Evolutionary conservation across 2,888 invertebrate species (phyloP).

Genomic region (Prosopocoilus inquinatus): DNA sequence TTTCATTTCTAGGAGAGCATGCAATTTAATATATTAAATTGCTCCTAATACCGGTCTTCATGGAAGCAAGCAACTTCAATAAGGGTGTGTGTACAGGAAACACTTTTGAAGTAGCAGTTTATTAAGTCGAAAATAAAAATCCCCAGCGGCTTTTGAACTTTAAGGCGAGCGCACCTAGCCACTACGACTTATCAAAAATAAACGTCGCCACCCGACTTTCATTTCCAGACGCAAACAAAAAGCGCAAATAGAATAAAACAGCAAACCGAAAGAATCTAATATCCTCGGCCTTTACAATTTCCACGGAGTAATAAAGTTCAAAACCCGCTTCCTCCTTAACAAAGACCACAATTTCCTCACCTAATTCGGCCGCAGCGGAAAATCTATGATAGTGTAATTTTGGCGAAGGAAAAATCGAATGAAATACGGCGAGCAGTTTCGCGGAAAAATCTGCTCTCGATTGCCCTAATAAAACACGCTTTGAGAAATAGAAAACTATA

Average conservation of each 20-base stretch:
- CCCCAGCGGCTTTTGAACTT: too few relatives aligned
- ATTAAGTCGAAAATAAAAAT: too few relatives aligned
- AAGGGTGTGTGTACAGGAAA: too few relatives aligned
- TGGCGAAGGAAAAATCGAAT: neutral
- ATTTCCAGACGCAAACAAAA: slow-evolving; percentile 2
- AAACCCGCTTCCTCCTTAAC: slow-evolving; percentile 24
- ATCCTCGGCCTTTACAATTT: slow-evolving; percentile 15
- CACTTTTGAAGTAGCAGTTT: too few relatives aligned
- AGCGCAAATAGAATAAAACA: neutral
- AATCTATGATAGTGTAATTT: slow-evolving; percentile 10
- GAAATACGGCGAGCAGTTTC: neutral
- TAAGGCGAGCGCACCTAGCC: too few relatives aligned
- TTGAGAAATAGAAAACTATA: too few relatives aligned
- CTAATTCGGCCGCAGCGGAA: slow-evolving; percentile 25
- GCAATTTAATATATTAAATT: neutral
- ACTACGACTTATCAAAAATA: too few relatives aligned
- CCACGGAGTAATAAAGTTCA: slow-evolving; percentile 22
- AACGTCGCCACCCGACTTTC: neutral
- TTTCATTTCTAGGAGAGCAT: too few relatives aligned
- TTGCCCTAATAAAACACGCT: neutral
- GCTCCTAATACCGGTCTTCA: neutral
- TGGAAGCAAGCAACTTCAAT: neutral
- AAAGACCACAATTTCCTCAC: slow-evolving; percentile 24
- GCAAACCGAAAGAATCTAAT: slow-evolving; percentile 6
- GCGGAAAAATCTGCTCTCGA: neutral